A percentile compares a stretch with the other conserved stretches of the same genome.
Conservation (phyloP, 2,888 invertebrate species). For the Sinotaia quadrata region DNA sequence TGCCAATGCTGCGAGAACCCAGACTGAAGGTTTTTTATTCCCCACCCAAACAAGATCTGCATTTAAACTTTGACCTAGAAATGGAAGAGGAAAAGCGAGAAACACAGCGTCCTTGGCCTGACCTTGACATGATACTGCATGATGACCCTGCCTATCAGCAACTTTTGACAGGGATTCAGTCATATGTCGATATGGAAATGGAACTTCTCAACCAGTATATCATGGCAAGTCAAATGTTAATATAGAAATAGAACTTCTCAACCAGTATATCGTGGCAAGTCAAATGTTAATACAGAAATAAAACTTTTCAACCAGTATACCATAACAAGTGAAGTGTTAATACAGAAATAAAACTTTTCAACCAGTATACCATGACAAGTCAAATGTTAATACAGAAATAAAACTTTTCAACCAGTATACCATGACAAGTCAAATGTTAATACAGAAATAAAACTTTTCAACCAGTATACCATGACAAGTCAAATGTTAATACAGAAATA, state of each 20-base stretch:
- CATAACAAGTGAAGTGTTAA: constrained; percentile 57
- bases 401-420: too few relatives aligned
- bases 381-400: too few relatives aligned
- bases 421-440: too few relatives aligned
- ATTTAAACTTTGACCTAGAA: constrained; percentile 63
- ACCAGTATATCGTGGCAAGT: constrained; percentile 58
- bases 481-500: too few relatives aligned
- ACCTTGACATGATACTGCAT: constrained; percentile 64
- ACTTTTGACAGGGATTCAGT: constrained; percentile 56
- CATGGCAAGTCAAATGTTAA: constrained; percentile 57
- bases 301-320: constrained; percentile 59
- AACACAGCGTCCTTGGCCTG: constrained; percentile 64
- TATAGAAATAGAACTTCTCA: constrained; percentile 59
- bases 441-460: too few relatives aligned
- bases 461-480: too few relatives aligned
- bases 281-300: constrained; percentile 59
- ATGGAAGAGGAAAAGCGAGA: constrained; percentile 58
- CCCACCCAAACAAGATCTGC: constrained; percentile 63
- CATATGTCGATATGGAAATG: constrained; percentile 59
- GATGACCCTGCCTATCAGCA: constrained; percentile 65
- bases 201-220: constrained; percentile 59
- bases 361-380: constrained; percentile 58
- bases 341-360: constrained; percentile 59
- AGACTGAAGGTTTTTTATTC: constrained; percentile 66
- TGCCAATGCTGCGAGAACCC: constrained; percentile 65